Evolutionary conservation across 1,140 invertebrate species (phyloP).

Genomic region (Hesperophylax magnus): DNA sequence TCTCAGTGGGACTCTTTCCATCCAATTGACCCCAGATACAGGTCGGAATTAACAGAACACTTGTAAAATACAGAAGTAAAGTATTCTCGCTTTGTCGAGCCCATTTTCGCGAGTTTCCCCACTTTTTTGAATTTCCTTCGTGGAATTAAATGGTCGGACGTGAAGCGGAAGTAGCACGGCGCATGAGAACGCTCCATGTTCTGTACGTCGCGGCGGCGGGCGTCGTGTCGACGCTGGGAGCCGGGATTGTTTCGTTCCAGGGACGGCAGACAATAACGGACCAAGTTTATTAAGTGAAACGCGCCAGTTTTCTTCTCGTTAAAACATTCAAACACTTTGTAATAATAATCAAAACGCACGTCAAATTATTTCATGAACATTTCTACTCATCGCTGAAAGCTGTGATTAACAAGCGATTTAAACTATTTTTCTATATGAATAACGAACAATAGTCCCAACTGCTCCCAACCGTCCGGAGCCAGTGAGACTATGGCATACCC

Average conservation of each 20-base stretch:
- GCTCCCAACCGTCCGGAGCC: too few species aligned
- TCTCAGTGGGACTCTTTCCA: background rate
- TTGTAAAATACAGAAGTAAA: background rate
- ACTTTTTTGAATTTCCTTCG: slow-evolving; percentile 37
- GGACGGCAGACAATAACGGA: too few species aligned
- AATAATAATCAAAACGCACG: too few species aligned
- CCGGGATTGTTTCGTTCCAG: slow-evolving; percentile 24
- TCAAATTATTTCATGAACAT: too few species aligned
- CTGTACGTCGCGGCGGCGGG: background rate
- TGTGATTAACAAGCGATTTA: too few species aligned
- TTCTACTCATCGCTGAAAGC: too few species aligned
- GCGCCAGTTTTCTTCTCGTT: too few species aligned
- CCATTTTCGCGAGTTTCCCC: slow-evolving; percentile 26
- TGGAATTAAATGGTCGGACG: slow-evolving; percentile 37
- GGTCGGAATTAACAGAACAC: background rate
- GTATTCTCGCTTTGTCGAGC: slow-evolving; percentile 26
- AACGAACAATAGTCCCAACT: too few species aligned
- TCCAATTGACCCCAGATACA: background rate
- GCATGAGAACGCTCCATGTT: slow-evolving; percentile 32
- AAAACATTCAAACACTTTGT: too few species aligned
- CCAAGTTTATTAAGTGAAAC: background rate
- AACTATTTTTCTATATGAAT: too few species aligned
- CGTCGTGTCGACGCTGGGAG: background rate
- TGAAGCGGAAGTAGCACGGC: slow-evolving; percentile 22
- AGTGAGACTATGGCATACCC: too few species aligned